Evolutionary conservation across 92 coral and sea anemone genomes (phyloP).

Genomic region (Palythoa grandis): DNA sequence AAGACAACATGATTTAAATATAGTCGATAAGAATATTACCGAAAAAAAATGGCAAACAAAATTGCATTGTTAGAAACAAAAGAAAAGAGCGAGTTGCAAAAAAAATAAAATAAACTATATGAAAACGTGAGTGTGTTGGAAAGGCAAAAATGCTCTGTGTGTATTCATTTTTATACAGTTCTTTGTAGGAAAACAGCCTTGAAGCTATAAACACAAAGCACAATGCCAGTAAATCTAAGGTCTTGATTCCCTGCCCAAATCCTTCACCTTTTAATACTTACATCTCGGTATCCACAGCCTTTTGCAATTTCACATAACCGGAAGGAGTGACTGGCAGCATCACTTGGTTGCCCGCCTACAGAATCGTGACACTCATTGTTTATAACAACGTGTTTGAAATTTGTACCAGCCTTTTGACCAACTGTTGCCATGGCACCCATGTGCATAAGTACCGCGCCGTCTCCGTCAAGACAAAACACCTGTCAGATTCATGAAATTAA

Average conservation of each 20-base stretch:
- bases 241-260: background rate
- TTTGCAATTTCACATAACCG: constrained; percentile 74
- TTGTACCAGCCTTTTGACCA: constrained; percentile 77
- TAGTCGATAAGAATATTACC: too few species aligned
- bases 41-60: too few species aligned
- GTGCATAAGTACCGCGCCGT: constrained; percentile 95
- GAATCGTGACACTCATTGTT: constrained; percentile 98
- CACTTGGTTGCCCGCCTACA: constrained; percentile 95
- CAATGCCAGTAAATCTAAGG: too few species aligned
- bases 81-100: too few species aligned
- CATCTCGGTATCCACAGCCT: constrained; percentile 87
- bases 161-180: too few species aligned
- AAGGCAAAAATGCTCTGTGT: too few species aligned
- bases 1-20: too few species aligned
- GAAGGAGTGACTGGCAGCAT: constrained; percentile 71
- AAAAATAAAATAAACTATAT: too few species aligned
- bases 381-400: constrained; percentile 87
- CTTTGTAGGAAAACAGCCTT: too few species aligned
- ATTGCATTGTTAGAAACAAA: too few species aligned
- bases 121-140: too few species aligned
- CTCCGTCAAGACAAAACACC: constrained; percentile 97
- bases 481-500: constrained; percentile 28
- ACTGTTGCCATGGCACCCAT: constrained; percentile 89
- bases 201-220: too few species aligned
- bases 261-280: constrained; percentile 33